Percentiles rank a stretch among this genome's conserved stretches.
phyloP scores from a whole-genome alignment of 2,113 vertebrate genomes.

The Nycticorax nycticorax region DNA sequence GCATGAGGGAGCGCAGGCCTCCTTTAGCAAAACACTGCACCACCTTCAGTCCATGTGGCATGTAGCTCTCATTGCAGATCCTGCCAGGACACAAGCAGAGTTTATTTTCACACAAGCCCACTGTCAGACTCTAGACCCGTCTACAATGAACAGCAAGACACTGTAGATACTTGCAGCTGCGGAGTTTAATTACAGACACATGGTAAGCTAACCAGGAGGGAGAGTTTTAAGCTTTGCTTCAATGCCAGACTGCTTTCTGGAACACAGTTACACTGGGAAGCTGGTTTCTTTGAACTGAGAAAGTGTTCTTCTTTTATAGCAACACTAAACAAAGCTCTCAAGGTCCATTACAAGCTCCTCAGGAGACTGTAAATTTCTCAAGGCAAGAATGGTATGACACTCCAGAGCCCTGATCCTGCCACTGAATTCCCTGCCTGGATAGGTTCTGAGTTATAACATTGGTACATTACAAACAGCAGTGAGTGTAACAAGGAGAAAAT shows the following conservation, averaged over 20 bases:
- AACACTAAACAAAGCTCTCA: neutral
- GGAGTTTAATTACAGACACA: neutral
- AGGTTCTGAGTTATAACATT: neutral
- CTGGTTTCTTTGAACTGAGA: neutral
- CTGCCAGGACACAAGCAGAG: conserved; percentile 74
- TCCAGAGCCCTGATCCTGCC: neutral
- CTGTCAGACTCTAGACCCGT: neutral
- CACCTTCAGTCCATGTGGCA: conserved; percentile 94
- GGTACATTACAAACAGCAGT: neutral
- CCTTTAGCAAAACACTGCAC: conserved; percentile 79
- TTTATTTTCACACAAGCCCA: neutral
- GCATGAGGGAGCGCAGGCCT: conserved; percentile 88
- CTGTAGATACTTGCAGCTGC: neutral
- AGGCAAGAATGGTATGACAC: neutral
- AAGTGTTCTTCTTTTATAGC: neutral
- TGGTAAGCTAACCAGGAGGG: neutral
- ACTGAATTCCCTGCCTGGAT: neutral
- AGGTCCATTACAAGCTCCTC: neutral
- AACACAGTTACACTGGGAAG: neutral
- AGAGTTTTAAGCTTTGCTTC: conserved; percentile 10
- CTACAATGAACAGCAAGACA: neutral
- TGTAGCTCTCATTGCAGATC: conserved; percentile 89
- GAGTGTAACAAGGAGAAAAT: neutral
- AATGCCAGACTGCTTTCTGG: neutral
- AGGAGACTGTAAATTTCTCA: neutral